phyloP scores from a whole-genome alignment of 1,140 invertebrate species.

The Leptinotarsa undecemlineata region DNA sequence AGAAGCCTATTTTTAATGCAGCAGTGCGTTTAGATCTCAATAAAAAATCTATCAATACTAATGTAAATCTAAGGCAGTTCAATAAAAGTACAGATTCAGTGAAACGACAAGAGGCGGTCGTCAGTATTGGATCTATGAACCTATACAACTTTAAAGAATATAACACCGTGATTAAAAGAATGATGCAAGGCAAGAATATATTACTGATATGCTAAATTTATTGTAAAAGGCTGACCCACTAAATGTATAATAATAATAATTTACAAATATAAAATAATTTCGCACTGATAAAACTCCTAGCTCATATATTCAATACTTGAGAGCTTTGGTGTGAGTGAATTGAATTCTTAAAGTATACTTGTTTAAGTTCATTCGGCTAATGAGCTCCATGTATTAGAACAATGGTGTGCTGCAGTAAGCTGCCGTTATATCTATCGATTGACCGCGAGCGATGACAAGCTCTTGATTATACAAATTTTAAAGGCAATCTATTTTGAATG shows the following conservation, averaged over 20 bases:
- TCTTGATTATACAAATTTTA: conserved; percentile 8
- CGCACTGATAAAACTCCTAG: conserved; percentile 27
- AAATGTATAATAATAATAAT: conserved; percentile 28
- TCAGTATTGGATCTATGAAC: background rate
- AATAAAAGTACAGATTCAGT: conserved; percentile 16
- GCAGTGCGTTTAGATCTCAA: background rate
- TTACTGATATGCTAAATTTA: too few relatives aligned
- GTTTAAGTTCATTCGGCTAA: conserved; percentile 30
- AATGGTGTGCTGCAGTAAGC: conserved; percentile 18
- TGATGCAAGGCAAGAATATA: too few relatives aligned
- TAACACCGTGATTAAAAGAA: too few relatives aligned
- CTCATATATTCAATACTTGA: conserved; percentile 22
- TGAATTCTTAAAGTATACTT: conserved; percentile 19
- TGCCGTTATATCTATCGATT: background rate
- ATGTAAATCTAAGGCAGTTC: conserved; percentile 22
- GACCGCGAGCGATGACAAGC: background rate
- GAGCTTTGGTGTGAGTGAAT: conserved; percentile 25
- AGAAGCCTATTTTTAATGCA: conserved; percentile 11
- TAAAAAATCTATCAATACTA: conserved; percentile 20
- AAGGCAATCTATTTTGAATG: conserved; percentile 20
- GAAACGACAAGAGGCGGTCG: conserved; percentile 7
- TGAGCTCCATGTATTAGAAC: conserved; percentile 9
- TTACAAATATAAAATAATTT: conserved; percentile 37
- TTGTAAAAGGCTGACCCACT: too few relatives aligned
- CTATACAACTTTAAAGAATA: background rate